Percentiles rank a stretch among this genome's conserved stretches.
These are phyloP conservation scores for Cantharis lateralis DNA, from an alignment of 2,888 invertebrate species.

Conservation along the genomic window DNA sequence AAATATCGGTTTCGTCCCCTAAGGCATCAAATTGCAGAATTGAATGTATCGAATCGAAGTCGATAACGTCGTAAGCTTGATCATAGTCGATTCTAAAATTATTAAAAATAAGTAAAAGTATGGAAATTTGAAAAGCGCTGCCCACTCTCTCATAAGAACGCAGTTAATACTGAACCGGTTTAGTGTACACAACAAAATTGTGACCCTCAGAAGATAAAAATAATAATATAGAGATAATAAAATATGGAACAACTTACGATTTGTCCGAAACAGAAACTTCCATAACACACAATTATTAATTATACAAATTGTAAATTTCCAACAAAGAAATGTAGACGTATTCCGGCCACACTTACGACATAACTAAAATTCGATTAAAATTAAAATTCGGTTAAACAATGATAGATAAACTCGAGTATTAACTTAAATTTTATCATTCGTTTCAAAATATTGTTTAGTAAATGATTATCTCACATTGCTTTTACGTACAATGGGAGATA, in stretches of 20 bases:
- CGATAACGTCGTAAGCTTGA: constrained; percentile 35
- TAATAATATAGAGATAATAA: constrained; percentile 3
- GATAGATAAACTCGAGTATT: neutral
- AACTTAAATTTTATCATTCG: neutral
- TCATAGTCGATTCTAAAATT: constrained; percentile 35
- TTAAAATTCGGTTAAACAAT: neutral
- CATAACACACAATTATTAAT: neutral
- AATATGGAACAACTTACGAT: neutral
- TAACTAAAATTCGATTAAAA: neutral
- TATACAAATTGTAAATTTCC: neutral
- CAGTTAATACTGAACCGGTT: neutral
- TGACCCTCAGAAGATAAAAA: neutral
- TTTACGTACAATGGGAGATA: neutral
- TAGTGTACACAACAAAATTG: neutral
- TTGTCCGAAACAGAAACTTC: neutral
- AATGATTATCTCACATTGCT: neutral
- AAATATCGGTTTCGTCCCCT: constrained; percentile 40
- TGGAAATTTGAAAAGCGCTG: neutral
- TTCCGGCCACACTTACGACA: neutral
- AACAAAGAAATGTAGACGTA: neutral
- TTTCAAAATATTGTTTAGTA: neutral
- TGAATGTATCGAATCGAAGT: constrained; percentile 42
- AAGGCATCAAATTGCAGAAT: constrained; percentile 38
- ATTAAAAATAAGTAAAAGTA: neutral
- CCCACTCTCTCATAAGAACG: neutral